A percentile compares a stretch with the other conserved stretches of the same genome.
Conservation (phyloP, 92 coral and sea anemone genomes). For the Nematostella vectensis region DNA sequence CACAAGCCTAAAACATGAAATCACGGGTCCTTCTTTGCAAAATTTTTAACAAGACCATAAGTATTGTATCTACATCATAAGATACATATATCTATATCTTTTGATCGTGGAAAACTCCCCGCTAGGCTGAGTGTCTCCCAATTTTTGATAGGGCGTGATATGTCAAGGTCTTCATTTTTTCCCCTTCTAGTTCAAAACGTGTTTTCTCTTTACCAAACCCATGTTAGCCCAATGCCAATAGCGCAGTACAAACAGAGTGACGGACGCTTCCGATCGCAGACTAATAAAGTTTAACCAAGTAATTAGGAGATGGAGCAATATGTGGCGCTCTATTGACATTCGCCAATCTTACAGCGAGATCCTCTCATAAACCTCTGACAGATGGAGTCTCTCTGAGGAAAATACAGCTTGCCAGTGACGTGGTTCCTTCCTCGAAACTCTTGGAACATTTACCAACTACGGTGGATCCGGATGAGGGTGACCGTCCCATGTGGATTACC, state of each 20-base stretch:
- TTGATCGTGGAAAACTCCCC: too few species aligned
- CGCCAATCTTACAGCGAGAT: slow-evolving; percentile 41
- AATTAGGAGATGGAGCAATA: slow-evolving; percentile 73
- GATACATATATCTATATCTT: too few species aligned
- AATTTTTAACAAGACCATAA: too few species aligned
- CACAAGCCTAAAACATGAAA: too few species aligned
- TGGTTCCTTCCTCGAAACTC: slow-evolving; percentile 8
- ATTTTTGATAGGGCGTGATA: too few species aligned
- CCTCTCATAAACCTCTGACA: slow-evolving; percentile 48
- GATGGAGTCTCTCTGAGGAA: slow-evolving; percentile 15
- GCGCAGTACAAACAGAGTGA: slow-evolving; percentile 52
- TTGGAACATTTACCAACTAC: slow-evolving; percentile 10
- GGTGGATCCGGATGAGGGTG: too few species aligned
- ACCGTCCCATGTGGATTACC: too few species aligned
- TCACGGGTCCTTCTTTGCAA: too few species aligned
- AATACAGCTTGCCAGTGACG: slow-evolving; percentile 9
- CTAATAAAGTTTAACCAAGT: slow-evolving; percentile 86
- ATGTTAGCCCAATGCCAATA: slow-evolving; percentile 1
- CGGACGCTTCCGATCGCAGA: slow-evolving; percentile 61
- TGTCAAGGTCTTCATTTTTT: too few species aligned
- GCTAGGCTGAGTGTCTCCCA: too few species aligned
- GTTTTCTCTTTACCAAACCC: slow-evolving; percentile 1
- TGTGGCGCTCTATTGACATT: slow-evolving; percentile 50
- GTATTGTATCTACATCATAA: too few species aligned
- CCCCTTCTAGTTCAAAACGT: slow-evolving; percentile 18